Evolutionary conservation across 2,797 vertebrate species (phyloP).

Genomic region (Gymnopithys bicolor): DNA sequence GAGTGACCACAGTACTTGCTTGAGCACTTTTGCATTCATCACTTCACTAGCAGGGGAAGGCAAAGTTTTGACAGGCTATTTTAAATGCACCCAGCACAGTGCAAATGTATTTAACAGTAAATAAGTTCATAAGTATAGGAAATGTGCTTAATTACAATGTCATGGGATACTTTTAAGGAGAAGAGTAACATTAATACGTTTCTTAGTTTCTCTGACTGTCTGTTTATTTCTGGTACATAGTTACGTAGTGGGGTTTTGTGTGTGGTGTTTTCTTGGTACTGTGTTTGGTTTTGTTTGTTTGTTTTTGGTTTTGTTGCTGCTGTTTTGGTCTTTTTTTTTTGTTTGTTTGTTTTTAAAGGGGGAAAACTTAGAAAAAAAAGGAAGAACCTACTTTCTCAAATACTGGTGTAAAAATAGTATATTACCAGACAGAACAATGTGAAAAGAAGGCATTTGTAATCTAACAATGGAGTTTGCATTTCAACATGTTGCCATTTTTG

Average conservation of each 20-base stretch:
- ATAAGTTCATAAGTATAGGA: neutral
- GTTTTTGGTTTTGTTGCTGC: no score
- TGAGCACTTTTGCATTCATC: neutral
- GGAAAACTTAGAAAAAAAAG: neutral
- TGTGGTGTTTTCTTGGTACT: neutral
- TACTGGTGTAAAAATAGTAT: neutral
- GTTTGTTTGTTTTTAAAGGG: neutral
- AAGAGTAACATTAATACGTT: neutral
- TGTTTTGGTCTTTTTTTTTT: neutral
- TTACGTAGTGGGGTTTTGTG: neutral
- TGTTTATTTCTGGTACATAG: neutral
- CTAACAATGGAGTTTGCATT: neutral
- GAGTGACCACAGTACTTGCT: neutral
- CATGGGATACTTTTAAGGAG: neutral
- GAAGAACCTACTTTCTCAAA: neutral
- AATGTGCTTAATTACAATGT: neutral
- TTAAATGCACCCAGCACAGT: neutral
- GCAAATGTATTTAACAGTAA: neutral
- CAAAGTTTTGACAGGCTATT: neutral
- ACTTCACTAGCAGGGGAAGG: neutral
- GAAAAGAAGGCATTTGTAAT: neutral
- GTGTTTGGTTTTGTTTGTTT: neutral
- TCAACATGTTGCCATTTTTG: neutral
- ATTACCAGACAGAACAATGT: neutral
- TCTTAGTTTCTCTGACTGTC: neutral